These are phyloP conservation scores for Drosophila ezoana DNA, from an alignment of 2,888 invertebrate genomes.

Conservation along the genomic window DNA sequence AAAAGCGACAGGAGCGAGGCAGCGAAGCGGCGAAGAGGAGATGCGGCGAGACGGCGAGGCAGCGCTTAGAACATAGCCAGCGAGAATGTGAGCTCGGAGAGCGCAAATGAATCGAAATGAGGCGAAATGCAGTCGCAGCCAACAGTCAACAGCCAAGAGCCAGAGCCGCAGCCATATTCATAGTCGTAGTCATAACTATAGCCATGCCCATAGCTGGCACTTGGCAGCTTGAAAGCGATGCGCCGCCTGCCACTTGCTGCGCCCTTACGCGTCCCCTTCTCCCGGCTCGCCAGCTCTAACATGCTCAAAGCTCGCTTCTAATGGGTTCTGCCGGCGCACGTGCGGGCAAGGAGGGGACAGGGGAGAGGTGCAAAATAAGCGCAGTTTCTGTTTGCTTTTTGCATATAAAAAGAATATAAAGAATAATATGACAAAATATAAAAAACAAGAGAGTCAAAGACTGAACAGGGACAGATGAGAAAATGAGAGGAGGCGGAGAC, in stretches of 20 bases:
- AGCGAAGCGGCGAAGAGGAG: constrained; percentile 9
- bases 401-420: constrained; percentile 15
- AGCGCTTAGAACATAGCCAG: constrained; percentile 32
- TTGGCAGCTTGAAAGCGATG: constrained; percentile 55
- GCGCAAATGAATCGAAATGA: constrained; percentile 62
- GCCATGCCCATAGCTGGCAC: constrained; percentile 51
- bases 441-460: constrained; percentile 19
- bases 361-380: constrained; percentile 65
- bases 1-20: constrained; percentile 33
- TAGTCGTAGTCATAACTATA: constrained; percentile 40
- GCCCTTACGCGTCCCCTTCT: constrained; percentile 15
- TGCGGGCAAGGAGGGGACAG: neutral
- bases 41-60: constrained; percentile 1
- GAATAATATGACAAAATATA: constrained; percentile 48
- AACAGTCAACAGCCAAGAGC: constrained; percentile 27
- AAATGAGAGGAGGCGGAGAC: too few relatives aligned
- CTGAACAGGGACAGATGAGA: constrained; percentile 23
- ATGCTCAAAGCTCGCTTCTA: constrained; percentile 60
- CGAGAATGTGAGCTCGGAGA: constrained; percentile 15
- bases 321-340: constrained; percentile 41
- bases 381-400: constrained; percentile 70
- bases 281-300: constrained; percentile 1
- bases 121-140: constrained; percentile 57
- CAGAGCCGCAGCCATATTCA: constrained; percentile 36
- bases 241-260: constrained; percentile 38